phyloP scores from a whole-genome alignment of 2,797 vertebrate genomes.

The Anabacerthia variegaticeps region DNA sequence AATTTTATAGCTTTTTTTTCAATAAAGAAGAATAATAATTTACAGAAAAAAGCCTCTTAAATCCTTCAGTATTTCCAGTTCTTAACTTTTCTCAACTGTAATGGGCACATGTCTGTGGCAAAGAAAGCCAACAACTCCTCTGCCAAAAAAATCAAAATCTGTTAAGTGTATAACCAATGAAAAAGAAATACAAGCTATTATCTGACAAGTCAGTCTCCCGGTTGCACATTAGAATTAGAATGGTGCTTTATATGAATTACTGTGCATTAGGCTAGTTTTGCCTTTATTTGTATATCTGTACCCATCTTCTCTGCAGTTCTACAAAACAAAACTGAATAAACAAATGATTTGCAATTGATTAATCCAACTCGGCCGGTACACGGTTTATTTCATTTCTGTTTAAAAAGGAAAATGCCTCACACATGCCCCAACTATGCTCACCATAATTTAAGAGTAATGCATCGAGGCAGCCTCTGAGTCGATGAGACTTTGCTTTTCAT shows the following conservation, averaged over 20 bases:
- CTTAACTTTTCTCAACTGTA: not conserved
- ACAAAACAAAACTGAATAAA: slow-evolving; percentile 7
- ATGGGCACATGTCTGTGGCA: not conserved
- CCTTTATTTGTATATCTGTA: not conserved
- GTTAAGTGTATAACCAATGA: not conserved
- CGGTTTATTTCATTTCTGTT: not conserved
- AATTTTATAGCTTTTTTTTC: not conserved
- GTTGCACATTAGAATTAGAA: not conserved
- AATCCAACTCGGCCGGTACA: not conserved
- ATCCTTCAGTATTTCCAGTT: not conserved
- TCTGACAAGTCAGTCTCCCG: not conserved
- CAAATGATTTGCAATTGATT: not conserved
- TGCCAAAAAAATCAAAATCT: not conserved
- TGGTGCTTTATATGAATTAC: not conserved
- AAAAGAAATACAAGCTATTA: not conserved
- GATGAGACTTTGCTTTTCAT: not conserved
- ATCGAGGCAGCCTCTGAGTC: not conserved
- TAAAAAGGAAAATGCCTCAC: not conserved
- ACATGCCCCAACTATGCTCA: not conserved
- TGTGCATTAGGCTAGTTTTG: not conserved
- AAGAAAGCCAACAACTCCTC: not conserved
- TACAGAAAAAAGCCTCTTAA: not conserved
- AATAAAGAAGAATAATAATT: not conserved
- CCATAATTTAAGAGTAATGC: not conserved
- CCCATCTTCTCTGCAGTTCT: not conserved